Evolutionary conservation across 2,113 vertebrate species (phyloP).

Genomic region (Pachyramphus minor): DNA sequence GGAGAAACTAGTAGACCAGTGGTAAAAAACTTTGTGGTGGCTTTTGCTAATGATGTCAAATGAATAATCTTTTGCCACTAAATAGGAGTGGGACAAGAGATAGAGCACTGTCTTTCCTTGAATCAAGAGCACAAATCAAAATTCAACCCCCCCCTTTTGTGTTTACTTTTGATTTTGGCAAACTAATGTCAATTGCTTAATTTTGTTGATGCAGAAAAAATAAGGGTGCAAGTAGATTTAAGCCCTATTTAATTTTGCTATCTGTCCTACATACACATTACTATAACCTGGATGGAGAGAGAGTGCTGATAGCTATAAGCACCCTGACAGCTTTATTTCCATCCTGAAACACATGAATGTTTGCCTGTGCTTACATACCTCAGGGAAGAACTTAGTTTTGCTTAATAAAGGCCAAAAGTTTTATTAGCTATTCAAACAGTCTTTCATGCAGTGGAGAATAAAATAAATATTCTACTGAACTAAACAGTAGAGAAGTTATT

Average conservation of each 20-base stretch:
- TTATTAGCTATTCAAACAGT: conserved; percentile 20
- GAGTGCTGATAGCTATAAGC: rapidly evolving
- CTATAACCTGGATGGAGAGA: neutral
- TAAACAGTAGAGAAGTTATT: neutral
- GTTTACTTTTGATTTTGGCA: neutral
- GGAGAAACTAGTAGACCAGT: neutral
- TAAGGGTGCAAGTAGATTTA: neutral
- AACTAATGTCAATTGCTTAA: neutral
- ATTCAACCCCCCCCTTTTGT: neutral
- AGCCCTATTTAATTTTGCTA: neutral
- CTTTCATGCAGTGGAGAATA: neutral
- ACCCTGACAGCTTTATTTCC: neutral
- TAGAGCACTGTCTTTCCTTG: neutral
- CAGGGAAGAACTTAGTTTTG: neutral
- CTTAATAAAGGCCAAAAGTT: neutral
- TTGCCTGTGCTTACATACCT: neutral
- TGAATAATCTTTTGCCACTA: neutral
- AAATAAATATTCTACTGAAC: conserved; percentile 22
- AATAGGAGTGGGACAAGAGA: neutral
- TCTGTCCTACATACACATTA: neutral
- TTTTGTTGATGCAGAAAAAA: neutral
- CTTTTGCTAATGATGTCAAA: neutral
- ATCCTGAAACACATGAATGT: neutral
- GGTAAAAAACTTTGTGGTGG: neutral
- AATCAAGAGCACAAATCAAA: neutral